A percentile compares a stretch with the other conserved stretches of the same genome.
Evolutionary conservation across 2,113 vertebrate genomes (phyloP).

Genomic region (Tachysurus fulvidraco): DNA sequence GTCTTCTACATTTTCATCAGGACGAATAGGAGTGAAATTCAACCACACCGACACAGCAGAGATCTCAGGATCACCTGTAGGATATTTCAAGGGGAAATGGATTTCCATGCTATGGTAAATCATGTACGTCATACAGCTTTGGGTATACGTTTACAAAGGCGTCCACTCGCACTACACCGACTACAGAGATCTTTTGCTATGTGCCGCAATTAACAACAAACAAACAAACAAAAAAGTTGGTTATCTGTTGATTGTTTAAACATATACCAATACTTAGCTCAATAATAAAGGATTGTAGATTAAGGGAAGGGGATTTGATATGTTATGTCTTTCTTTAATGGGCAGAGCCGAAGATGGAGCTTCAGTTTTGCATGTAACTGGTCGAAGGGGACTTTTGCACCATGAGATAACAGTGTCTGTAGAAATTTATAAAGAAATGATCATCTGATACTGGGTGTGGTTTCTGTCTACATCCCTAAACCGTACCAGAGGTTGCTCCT

Average conservation of each 20-base stretch:
- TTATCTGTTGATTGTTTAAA: background rate
- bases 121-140: background rate
- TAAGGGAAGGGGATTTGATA: background rate
- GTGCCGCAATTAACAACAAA: background rate
- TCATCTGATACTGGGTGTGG: conserved; percentile 41
- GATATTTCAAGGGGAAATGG: background rate
- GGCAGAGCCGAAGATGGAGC: background rate
- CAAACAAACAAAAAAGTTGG: background rate
- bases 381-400: background rate
- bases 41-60: background rate
- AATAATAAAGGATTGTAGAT: background rate
- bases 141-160: background rate
- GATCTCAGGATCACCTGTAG: background rate
- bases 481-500: too few species aligned
- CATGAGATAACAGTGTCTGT: background rate
- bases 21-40: background rate
- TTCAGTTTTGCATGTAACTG: background rate
- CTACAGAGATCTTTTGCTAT: background rate
- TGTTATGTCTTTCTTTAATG: background rate
- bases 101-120: background rate
- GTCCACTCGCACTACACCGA: background rate
- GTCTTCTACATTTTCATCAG: background rate
- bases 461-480: background rate
- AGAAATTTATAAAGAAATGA: conserved; percentile 51
- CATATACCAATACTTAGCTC: too few species aligned